phyloP scores from a whole-genome alignment of 2,888 invertebrate genomes.

The Aspidiotus rigidus region DNA sequence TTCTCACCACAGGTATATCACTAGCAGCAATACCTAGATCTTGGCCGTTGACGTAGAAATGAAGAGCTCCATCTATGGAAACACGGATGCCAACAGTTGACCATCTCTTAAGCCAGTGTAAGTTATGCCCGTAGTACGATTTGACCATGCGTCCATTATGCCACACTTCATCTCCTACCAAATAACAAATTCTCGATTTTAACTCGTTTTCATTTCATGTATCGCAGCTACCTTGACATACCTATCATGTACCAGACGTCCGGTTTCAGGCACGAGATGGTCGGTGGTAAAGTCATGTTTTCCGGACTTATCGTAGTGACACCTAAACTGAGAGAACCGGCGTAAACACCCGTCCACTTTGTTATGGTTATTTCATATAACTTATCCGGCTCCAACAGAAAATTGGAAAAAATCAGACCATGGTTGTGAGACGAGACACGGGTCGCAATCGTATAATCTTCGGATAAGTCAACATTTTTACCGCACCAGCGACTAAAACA shows the following conservation, averaged over 20 bases:
- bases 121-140: slow-evolving; percentile 59
- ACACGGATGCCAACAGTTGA: slow-evolving; percentile 68
- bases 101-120: slow-evolving; percentile 73
- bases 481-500: slow-evolving; percentile 44
- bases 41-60: slow-evolving; percentile 72
- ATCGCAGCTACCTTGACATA: background rate
- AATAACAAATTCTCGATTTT: slow-evolving; percentile 38
- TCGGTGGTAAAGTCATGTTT: slow-evolving; percentile 44
- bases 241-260: slow-evolving; percentile 36
- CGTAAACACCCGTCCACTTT: slow-evolving; percentile 54
- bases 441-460: slow-evolving; percentile 57
- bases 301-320: slow-evolving; percentile 56
- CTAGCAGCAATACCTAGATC: slow-evolving; percentile 66
- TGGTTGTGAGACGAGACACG: slow-evolving; percentile 52
- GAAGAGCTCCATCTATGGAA: slow-evolving; percentile 58
- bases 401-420: slow-evolving; percentile 62
- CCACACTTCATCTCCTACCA: slow-evolving; percentile 57
- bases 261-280: slow-evolving; percentile 26
- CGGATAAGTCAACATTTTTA: slow-evolving; percentile 58
- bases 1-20: slow-evolving; percentile 63
- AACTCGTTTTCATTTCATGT: background rate
- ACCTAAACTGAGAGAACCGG: slow-evolving; percentile 69
- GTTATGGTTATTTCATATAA: slow-evolving; percentile 63
- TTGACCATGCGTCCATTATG: slow-evolving; percentile 57
- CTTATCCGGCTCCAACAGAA: slow-evolving; percentile 62